A percentile compares a stretch with the other conserved stretches of the same genome.
Conservation (phyloP, 2,888 invertebrate species). For the Troilus luridus region DNA sequence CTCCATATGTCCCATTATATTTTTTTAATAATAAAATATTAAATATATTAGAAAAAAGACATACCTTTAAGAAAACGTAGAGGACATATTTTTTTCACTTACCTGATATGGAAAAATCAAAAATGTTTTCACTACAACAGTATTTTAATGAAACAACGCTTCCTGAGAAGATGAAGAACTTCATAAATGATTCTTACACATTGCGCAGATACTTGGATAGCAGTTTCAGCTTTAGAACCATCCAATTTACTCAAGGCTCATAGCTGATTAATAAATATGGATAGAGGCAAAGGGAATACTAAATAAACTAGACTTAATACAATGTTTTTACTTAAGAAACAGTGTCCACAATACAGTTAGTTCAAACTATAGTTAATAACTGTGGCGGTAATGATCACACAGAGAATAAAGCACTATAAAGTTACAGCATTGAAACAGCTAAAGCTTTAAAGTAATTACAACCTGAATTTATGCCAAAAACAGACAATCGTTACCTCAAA, state of each 20-base stretch:
- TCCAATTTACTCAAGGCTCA: not conserved
- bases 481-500: not conserved
- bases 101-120: too few relatives aligned
- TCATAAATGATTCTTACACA: not conserved
- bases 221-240: not conserved
- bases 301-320: slow-evolving; percentile 31
- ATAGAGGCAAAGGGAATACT: not conserved
- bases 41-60: too few relatives aligned
- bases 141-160: too few relatives aligned
- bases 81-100: too few relatives aligned
- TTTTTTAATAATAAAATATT: too few relatives aligned
- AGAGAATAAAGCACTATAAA: slow-evolving; percentile 53
- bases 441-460: slow-evolving; percentile 44
- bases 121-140: too few relatives aligned
- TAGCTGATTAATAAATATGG: not conserved
- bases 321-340: slow-evolving; percentile 44
- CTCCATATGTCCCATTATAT: too few relatives aligned
- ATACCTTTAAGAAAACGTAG: too few relatives aligned
- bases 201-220: not conserved
- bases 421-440: slow-evolving; percentile 48
- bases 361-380: not conserved
- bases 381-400: slow-evolving; percentile 27
- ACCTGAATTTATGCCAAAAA: slow-evolving; percentile 12
- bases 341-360: not conserved
- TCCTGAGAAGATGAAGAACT: too few relatives aligned